A percentile compares a stretch with the other conserved stretches of the same genome.
Conservation (phyloP, 2,797 vertebrate genomes). For the Oryzias dopingdopingensis region DNA sequence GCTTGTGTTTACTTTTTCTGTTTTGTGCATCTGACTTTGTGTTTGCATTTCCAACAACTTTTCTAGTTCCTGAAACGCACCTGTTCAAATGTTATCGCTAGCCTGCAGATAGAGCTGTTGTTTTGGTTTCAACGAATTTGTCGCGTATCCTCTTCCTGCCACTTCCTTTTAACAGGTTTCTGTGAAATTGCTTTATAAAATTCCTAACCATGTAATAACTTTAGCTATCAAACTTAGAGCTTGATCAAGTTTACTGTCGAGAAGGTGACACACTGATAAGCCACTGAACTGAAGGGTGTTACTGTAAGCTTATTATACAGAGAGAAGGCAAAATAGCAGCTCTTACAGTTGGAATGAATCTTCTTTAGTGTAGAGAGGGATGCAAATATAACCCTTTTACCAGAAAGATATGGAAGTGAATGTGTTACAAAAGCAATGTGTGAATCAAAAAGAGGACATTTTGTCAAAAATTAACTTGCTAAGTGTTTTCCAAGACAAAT, state of each 20-base stretch:
- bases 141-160: not conserved
- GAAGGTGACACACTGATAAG: conserved; percentile 45
- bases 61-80: not conserved
- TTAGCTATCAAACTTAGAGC: conserved; percentile 17
- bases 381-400: not conserved
- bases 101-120: not conserved
- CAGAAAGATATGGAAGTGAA: too few relatives aligned
- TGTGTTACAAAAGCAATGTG: not conserved
- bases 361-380: conserved; percentile 7
- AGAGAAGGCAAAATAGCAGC: conserved; percentile 45
- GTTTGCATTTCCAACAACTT: not conserved
- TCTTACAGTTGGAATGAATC: conserved; percentile 9
- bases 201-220: too few relatives aligned
- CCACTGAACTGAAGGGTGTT: conserved; percentile 48
- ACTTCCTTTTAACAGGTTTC: not conserved
- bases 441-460: conserved; percentile 3
- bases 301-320: conserved; percentile 62
- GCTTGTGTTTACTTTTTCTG: not conserved
- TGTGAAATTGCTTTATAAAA: too few relatives aligned
- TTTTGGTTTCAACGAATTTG: not conserved
- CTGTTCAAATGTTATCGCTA: not conserved
- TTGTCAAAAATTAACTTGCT: conserved; percentile 9
- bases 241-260: conserved; percentile 52
- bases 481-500: not conserved
- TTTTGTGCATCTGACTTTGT: not conserved